Conservation (phyloP, 2,888 invertebrate genomes). For the Thumatha senex region DNA sequence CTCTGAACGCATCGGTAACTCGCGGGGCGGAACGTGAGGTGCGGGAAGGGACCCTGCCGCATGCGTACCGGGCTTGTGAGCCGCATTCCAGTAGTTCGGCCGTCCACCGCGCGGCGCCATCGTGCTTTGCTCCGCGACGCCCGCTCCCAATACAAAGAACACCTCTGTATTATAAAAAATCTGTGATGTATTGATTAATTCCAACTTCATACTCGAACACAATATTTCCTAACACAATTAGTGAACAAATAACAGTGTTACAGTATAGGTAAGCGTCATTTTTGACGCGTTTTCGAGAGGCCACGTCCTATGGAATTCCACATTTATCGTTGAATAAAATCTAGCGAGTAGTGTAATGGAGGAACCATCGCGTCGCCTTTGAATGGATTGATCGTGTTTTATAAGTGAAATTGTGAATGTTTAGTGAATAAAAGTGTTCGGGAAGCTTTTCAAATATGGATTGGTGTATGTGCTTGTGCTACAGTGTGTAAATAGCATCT, state of each 20-base stretch:
- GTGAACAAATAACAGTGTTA: conserved; percentile 44
- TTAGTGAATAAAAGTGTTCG: conserved; percentile 46
- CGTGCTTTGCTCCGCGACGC: conserved; percentile 58
- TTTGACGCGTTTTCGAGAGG: conserved; percentile 60
- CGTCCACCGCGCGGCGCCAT: conserved; percentile 67
- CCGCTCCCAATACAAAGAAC: conserved; percentile 78
- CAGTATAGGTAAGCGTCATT: conserved; percentile 49
- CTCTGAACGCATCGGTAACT: conserved; percentile 66
- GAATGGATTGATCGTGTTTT: conserved; percentile 66
- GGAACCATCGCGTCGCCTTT: conserved; percentile 71
- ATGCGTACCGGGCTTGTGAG: conserved; percentile 70
- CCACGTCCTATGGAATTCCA: conserved; percentile 81
- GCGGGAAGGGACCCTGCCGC: conserved; percentile 52
- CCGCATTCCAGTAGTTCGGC: conserved; percentile 80
- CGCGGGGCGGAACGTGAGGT: conserved; percentile 36
- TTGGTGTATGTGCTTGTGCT: conserved; percentile 64
- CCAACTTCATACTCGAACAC: conserved; percentile 65
- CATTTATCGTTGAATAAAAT: conserved; percentile 83
- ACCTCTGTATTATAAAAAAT: conserved; percentile 80
- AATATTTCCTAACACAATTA: conserved; percentile 43
- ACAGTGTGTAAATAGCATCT: conserved; percentile 32
- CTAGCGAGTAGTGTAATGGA: conserved; percentile 76
- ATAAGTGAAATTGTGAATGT: conserved; percentile 56
- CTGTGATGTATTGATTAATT: conserved; percentile 84
- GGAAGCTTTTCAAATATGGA: conserved; percentile 64